A percentile compares a stretch with the other conserved stretches of the same genome.
Evolutionary conservation across 2,797 vertebrate species (phyloP).

Genomic region (Tadarida brasiliensis): DNA sequence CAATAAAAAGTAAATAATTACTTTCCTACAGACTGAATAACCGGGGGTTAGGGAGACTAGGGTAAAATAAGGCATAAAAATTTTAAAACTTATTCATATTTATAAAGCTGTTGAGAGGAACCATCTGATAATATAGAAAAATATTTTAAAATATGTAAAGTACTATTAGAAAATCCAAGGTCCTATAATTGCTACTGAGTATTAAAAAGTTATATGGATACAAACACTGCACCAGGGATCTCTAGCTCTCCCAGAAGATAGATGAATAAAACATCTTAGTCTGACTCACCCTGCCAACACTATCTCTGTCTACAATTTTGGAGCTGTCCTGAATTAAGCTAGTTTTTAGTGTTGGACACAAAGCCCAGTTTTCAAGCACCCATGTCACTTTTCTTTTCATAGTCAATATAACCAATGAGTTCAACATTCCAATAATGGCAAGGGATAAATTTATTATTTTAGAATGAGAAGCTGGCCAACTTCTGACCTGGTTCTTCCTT

Average conservation of each 20-base stretch:
- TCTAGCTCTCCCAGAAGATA: neutral
- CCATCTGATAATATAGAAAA: neutral
- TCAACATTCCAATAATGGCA: neutral
- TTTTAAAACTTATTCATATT: neutral
- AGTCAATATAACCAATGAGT: neutral
- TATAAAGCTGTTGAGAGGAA: neutral
- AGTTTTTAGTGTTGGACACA: slow-evolving; percentile 1
- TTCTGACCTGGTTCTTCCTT: neutral
- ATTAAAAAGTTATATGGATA: neutral
- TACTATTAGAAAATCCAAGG: slow-evolving; percentile 14
- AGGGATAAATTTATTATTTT: neutral
- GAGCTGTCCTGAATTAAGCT: slow-evolving; percentile 16
- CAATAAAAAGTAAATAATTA: slow-evolving; percentile 63
- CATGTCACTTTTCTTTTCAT: slow-evolving; percentile 21
- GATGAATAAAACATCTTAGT: neutral
- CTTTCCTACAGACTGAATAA: neutral
- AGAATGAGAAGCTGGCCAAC: neutral
- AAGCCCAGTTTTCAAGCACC: slow-evolving; percentile 45
- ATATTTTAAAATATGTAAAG: neutral
- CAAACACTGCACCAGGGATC: neutral
- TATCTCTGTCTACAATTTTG: neutral
- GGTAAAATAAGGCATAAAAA: neutral
- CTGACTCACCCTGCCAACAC: neutral
- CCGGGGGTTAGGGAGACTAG: neutral
- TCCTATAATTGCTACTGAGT: neutral